Conservation (phyloP, 2,113 vertebrate genomes). For the Microcebus griseorufus region DNA sequence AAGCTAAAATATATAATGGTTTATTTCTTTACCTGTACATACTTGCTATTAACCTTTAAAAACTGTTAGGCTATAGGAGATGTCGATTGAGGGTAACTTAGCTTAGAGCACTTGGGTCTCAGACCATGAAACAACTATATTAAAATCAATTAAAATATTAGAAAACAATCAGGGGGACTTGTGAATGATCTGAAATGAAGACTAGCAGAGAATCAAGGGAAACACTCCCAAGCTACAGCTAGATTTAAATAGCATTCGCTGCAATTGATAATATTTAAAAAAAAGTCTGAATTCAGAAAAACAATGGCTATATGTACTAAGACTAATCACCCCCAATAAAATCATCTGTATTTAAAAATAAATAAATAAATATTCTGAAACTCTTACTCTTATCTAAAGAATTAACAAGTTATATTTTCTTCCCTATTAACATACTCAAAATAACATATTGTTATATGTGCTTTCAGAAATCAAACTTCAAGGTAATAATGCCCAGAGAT, state of each 20-base stretch:
- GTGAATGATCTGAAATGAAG: not conserved
- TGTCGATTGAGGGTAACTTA: not conserved
- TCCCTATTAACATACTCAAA: not conserved
- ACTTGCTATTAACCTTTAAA: not conserved
- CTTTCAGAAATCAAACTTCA: constrained; percentile 20
- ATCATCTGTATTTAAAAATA: not conserved
- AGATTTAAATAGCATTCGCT: not conserved
- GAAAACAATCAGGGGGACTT: not conserved
- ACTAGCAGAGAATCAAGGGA: not conserved
- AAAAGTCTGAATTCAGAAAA: not conserved
- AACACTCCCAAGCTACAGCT: not conserved
- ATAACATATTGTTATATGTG: not conserved
- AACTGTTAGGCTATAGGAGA: not conserved
- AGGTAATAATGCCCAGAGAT: not conserved
- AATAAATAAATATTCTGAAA: not conserved
- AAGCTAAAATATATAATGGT: not conserved
- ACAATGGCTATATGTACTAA: not conserved
- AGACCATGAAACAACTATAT: not conserved
- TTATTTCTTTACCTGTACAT: not conserved
- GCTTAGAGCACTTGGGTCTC: not conserved
- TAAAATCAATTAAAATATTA: not conserved
- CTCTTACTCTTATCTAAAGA: not conserved
- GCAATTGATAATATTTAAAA: not conserved
- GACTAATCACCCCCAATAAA: not conserved
- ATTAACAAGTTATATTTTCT: not conserved